phyloP scores from a whole-genome alignment of 2,797 vertebrate species.

The Halcyon leucocephala region DNA sequence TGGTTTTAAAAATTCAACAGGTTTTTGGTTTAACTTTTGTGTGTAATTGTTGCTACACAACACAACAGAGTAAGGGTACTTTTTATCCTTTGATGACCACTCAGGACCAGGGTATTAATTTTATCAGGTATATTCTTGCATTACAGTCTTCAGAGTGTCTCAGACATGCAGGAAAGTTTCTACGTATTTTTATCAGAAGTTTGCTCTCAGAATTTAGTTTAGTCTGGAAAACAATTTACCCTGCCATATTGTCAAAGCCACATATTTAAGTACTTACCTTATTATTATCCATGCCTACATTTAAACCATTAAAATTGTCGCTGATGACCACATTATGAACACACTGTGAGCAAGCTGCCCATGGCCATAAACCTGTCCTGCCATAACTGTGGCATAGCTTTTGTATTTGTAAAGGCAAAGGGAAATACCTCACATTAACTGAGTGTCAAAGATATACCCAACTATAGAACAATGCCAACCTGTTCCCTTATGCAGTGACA shows the following conservation, averaged over 20 bases:
- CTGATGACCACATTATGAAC: neutral
- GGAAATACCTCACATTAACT: neutral
- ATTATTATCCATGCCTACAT: neutral
- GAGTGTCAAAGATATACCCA: neutral
- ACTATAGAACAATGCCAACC: neutral
- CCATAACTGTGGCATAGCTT: neutral
- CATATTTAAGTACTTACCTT: neutral
- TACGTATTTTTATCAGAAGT: neutral
- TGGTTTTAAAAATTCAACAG: constrained; percentile 1
- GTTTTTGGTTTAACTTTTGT: neutral
- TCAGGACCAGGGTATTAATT: neutral
- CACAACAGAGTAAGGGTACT: rapidly evolving
- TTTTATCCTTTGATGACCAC: neutral
- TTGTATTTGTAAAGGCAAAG: neutral
- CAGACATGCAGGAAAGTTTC: neutral
- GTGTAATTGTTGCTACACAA: rapidly evolving
- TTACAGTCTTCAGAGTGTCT: neutral
- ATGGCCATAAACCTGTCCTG: neutral
- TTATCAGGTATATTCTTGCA: neutral
- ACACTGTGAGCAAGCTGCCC: rapidly evolving
- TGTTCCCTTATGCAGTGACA: neutral
- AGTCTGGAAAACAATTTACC: neutral
- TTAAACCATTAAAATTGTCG: neutral
- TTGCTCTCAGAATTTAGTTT: neutral
- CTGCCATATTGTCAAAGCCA: neutral